Conservation (phyloP, 37 sponge, comb jelly and placozoan genomes). For the Beroe forskalii region DNA sequence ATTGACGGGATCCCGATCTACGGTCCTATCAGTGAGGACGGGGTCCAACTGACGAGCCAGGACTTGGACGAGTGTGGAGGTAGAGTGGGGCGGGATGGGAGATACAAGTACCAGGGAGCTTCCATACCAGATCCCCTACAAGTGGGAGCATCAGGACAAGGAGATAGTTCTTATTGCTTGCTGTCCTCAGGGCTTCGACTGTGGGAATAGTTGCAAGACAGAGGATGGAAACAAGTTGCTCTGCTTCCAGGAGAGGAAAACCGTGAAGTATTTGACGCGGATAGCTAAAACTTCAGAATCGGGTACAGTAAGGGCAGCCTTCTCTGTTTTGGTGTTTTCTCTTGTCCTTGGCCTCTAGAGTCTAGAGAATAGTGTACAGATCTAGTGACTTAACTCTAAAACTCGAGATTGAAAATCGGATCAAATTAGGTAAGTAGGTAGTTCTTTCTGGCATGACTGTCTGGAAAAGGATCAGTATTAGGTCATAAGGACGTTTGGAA, state of each 20-base stretch:
- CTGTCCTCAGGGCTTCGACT: constrained; percentile 35
- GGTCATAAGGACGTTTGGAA: too few relatives aligned
- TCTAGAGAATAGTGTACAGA: too few relatives aligned
- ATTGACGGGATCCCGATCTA: constrained; percentile 37
- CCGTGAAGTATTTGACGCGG: not conserved
- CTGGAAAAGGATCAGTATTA: too few relatives aligned
- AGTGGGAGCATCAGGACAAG: not conserved
- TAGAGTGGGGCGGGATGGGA: not conserved
- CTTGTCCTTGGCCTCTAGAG: too few relatives aligned
- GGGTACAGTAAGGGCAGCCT: not conserved
- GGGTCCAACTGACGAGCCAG: not conserved
- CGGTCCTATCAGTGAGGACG: constrained; percentile 20
- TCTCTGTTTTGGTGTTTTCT: not conserved
- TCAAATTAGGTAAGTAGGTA: too few relatives aligned
- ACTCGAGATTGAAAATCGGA: too few relatives aligned
- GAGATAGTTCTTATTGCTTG: not conserved
- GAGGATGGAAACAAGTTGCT: not conserved
- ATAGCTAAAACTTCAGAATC: not conserved
- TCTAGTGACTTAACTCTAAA: too few relatives aligned
- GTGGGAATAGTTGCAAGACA: constrained; percentile 34
- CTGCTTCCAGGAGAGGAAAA: not conserved
- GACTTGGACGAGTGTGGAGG: constrained; percentile 26
- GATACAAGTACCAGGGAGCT: constrained; percentile 15
- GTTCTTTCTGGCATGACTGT: too few relatives aligned
- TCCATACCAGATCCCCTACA: not conserved